Evolutionary conservation across 2,888 invertebrate species (phyloP).

Genomic region (Clitarchus hookeri): DNA sequence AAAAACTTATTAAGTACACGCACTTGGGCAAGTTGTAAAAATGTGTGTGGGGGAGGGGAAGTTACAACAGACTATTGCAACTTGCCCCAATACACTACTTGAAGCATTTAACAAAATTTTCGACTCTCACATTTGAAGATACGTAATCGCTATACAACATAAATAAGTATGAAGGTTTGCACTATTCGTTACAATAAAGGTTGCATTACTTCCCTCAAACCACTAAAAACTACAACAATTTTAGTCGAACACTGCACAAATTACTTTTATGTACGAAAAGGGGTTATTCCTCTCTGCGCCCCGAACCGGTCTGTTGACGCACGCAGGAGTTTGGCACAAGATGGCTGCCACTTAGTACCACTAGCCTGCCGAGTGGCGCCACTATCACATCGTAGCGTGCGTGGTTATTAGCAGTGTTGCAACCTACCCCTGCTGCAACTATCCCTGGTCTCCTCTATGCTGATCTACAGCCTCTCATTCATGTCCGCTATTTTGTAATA

Average conservation of each 20-base stretch:
- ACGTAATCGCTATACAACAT: neutral
- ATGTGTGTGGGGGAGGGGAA: too few species aligned
- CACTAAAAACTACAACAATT: neutral
- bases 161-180: neutral
- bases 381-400: neutral
- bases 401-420: neutral
- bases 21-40: neutral
- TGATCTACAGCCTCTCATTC: too few species aligned
- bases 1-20: too few species aligned
- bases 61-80: neutral
- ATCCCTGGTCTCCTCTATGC: neutral
- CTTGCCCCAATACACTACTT: neutral
- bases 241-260: neutral
- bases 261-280: neutral
- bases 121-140: neutral
- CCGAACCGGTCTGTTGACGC: slow-evolving; percentile 6
- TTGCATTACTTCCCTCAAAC: neutral
- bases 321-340: neutral
- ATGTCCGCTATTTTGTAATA: too few species aligned
- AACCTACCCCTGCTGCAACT: neutral
- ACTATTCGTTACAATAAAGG: neutral
- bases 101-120: neutral
- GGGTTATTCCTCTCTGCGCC: neutral
- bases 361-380: neutral
- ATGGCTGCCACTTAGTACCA: neutral